Base-by-base conservation (phyloP, 2,113 vertebrate species). In the Zapus hudsonius region DNA sequence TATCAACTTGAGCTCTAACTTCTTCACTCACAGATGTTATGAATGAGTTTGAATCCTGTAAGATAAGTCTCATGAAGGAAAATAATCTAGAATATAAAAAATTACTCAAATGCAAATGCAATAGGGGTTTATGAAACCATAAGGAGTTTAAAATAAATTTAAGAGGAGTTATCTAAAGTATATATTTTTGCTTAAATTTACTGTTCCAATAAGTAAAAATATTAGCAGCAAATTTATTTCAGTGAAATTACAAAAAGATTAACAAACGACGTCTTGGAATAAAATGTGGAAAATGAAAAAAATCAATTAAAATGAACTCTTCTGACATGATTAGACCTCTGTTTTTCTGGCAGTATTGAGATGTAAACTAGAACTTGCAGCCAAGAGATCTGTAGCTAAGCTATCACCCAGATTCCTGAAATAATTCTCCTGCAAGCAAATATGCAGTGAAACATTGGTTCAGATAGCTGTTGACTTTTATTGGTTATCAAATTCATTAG, bases 401-500 rank as follows among this genome's bases (percentile, higher is more conserved):
- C 16, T 52, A 52, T 52, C 2, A 10, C 52, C 12, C 52, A 52
- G 52, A 10, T 52, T 52, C 52, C 12, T 10, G 52, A 52, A 12
- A 52, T 52, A 52, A 15, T 52, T 52, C 52, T 52, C 12, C 52
- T 52, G 52, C 52, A 94, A 90, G 61, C 69, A 76, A 95, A 70
- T 76, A 20, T 92, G 25, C 73, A 20, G 29, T 87, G 73, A 91
- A 93, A n/a, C 20, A 19, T 33, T 8, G 27, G 2, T 84, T 90
- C 25, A 72, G 29, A 86, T 25, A 31, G 5, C 27, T 83, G 13
- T 75, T 74, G 29, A 85, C 19, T 85, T 89, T 96, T 93, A 92
- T 94, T 96, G 57, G 16, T 59, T 84, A 85, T 52, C 29, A 85
- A 72, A 57, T 89, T 91, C 36, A 93, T 72, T 96, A 84, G 90